Conservation (phyloP, 1,140 invertebrate species). For the Papilio glaucus region DNA sequence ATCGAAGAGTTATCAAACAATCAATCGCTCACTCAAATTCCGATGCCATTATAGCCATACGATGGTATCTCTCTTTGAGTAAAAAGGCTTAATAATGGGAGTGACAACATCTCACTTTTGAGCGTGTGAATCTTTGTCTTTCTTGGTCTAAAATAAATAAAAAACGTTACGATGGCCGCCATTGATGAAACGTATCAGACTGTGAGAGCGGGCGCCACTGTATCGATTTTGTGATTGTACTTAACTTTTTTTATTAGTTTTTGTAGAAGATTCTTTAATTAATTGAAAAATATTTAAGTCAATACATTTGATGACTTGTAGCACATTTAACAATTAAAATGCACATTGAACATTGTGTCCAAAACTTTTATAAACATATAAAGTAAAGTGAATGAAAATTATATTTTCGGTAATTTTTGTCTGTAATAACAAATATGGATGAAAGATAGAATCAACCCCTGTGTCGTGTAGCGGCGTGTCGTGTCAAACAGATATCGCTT, state of each 20-base stretch:
- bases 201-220: constrained; percentile 66
- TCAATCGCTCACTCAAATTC: constrained; percentile 40
- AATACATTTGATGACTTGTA: not conserved
- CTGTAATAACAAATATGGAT: too few relatives aligned
- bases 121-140: constrained; percentile 66
- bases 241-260: constrained; percentile 28
- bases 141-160: constrained; percentile 43
- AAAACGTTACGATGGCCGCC: constrained; percentile 56
- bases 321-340: too few relatives aligned
- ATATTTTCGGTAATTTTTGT: too few relatives aligned
- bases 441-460: too few relatives aligned
- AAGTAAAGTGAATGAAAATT: too few relatives aligned
- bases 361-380: too few relatives aligned
- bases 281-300: constrained; percentile 7
- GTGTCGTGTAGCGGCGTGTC: too few relatives aligned
- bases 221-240: constrained; percentile 41
- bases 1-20: constrained; percentile 44
- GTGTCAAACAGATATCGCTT: too few relatives aligned
- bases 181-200: constrained; percentile 67
- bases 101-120: constrained; percentile 57
- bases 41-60: constrained; percentile 39
- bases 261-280: not conserved
- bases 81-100: constrained; percentile 45
- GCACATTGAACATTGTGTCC: too few relatives aligned
- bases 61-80: constrained; percentile 44